These are phyloP conservation scores for Drosophila sechellia DNA, from an alignment of 1,140 invertebrate genomes.

Conservation along the genomic window DNA sequence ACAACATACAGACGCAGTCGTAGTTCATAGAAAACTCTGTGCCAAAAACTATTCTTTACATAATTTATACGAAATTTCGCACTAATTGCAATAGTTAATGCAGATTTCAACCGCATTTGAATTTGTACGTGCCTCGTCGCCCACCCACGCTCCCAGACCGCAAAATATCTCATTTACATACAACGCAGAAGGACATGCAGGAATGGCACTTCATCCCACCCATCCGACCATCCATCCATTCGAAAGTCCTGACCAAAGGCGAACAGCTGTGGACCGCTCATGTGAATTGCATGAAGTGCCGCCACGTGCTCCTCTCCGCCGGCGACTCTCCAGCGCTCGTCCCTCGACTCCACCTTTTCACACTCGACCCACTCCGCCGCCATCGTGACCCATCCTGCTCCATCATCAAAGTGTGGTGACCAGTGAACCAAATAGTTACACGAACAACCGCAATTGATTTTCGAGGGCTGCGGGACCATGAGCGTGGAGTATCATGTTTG, in stretches of 20 bases:
- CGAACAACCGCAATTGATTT: slow-evolving; percentile 72
- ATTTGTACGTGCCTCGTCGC: slow-evolving; percentile 63
- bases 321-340: background rate
- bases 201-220: background rate
- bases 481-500: slow-evolving; percentile 41
- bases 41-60: slow-evolving; percentile 80
- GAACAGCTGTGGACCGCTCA: slow-evolving; percentile 67
- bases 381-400: background rate
- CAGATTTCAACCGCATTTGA: slow-evolving; percentile 79
- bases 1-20: slow-evolving; percentile 25
- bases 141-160: slow-evolving; percentile 38
- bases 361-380: background rate
- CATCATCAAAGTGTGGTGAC: slow-evolving; percentile 30
- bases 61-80: slow-evolving; percentile 80
- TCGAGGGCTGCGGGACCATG: slow-evolving; percentile 15
- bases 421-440: slow-evolving; percentile 58
- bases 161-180: slow-evolving; percentile 80
- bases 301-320: slow-evolving; percentile 32
- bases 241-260: slow-evolving; percentile 52
- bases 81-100: slow-evolving; percentile 83
- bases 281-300: slow-evolving; percentile 78
- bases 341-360: background rate
- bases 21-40: slow-evolving; percentile 72
- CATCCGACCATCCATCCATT: background rate
- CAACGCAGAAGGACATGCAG: slow-evolving; percentile 47